Base-by-base conservation (phyloP, 2,888 invertebrate species). In the Chloromyia formosa region DNA sequence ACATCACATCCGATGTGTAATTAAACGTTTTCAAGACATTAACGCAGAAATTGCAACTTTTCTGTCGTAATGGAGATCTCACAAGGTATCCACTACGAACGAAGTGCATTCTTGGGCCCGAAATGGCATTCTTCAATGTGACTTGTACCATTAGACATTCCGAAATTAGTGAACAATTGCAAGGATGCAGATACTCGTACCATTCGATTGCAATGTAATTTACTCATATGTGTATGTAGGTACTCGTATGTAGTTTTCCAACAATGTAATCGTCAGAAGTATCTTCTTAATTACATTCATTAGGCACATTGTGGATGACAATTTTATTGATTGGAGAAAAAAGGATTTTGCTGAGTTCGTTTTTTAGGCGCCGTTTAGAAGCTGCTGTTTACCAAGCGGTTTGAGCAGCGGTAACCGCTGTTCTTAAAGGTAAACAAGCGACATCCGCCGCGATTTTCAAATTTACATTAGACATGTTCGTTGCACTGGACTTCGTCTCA, bases 11-110 rank as follows among this genome's bases (percentile, higher is more conserved):
- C 71, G 56, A 66, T 66, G 20, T 56, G 71, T 56, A 71, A 71
- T 71, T 71, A 71, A 71, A 56, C 71, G 71, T 40, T 66, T 66
- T 56, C 42, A 58, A 56, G 71, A 56, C 71, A 71, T 71, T 71
- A 71, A 71, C 56, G 58, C 71, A 58, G 71, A 35, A 71, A 58
- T 71, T 71, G 42, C 71, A 56, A 16, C 71, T 56, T 56, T n/a
- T 58, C 71, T 56, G 18, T 58, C 71, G 58, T 56, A 69, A 27
- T 69, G 68, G 18, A 66, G 14, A 16, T 62, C 23, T 35, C 18
- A 62, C 40, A 35, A n/a, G 18, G 27, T 22, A 45, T 45, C 23
- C 49, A 49, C 49, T 35, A 35, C 7, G 27, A 35, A 35, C 27
- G 22, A 22, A 49, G 66, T 66, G 66, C 66, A 66, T 66, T 66